phyloP scores from a whole-genome alignment of 2,113 vertebrate genomes.

The Pachypanchax playfairii region DNA sequence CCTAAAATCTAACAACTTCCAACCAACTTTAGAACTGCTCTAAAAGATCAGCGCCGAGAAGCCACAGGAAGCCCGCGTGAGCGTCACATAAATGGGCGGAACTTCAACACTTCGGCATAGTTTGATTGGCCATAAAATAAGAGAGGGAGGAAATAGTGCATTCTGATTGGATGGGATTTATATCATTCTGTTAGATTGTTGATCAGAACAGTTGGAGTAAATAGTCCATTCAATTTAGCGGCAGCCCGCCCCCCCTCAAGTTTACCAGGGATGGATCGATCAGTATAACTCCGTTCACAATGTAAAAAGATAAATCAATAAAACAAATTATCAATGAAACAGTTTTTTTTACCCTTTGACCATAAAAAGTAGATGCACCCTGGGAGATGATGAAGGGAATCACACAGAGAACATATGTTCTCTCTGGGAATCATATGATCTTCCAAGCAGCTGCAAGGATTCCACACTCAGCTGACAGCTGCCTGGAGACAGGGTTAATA shows the following conservation, averaged over 20 bases:
- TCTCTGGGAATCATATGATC: constrained; percentile 24
- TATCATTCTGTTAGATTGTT: constrained; percentile 14
- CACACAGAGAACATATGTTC: too few relatives aligned
- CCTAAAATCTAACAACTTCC: neutral
- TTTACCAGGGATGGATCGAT: too few relatives aligned
- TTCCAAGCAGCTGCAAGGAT: constrained; percentile 56
- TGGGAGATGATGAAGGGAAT: too few relatives aligned
- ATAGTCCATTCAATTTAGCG: too few relatives aligned
- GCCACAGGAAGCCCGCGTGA: constrained; percentile 76
- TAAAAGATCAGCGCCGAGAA: constrained; percentile 38
- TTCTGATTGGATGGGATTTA: constrained; percentile 3
- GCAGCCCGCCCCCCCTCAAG: too few relatives aligned
- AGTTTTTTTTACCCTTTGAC: neutral
- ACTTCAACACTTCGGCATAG: neutral
- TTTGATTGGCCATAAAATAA: constrained; percentile 50
- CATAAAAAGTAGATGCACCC: too few relatives aligned
- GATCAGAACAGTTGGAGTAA: too few relatives aligned
- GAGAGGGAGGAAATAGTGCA: neutral
- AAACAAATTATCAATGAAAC: too few relatives aligned
- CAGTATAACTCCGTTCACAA: too few relatives aligned
- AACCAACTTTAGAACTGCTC: constrained; percentile 19
- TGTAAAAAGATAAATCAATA: too few relatives aligned
- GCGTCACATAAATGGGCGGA: constrained; percentile 59
- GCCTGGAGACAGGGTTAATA: constrained; percentile 10
- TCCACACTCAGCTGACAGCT: constrained; percentile 59